Conservation (phyloP, 2,888 invertebrate genomes). For the Melolontha melolontha region DNA sequence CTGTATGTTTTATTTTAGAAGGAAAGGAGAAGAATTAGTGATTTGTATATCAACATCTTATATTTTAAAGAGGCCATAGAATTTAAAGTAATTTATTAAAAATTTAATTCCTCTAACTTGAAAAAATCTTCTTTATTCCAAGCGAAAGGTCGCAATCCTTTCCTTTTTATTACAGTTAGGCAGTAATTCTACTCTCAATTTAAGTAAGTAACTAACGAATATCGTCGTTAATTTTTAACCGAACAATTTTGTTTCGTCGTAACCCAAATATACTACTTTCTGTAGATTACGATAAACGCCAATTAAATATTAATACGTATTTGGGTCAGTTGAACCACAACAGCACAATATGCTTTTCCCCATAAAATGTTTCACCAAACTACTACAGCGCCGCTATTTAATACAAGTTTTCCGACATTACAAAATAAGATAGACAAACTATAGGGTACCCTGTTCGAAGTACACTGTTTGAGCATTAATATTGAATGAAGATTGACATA, state of each 20-base stretch:
- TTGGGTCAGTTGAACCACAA: conserved; percentile 8
- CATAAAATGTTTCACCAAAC: conserved; percentile 9
- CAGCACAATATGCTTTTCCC: neutral
- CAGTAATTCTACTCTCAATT: no score
- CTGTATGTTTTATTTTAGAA: no score
- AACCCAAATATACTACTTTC: conserved; percentile 5
- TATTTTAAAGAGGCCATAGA: no score
- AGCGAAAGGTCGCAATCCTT: neutral
- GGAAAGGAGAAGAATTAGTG: no score
- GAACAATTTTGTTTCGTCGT: conserved; percentile 16
- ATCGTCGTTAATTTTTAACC: conserved; percentile 6
- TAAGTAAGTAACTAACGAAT: no score
- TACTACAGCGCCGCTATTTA: neutral
- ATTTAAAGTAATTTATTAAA: no score
- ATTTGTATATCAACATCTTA: no score
- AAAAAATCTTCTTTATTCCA: no score
- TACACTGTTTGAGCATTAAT: conserved; percentile 3
- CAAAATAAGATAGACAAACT: neutral
- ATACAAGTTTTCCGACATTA: neutral
- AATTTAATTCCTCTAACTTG: no score
- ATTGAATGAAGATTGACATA: conserved; percentile 3
- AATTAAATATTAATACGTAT: conserved; percentile 31
- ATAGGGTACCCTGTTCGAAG: neutral
- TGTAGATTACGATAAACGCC: conserved; percentile 33
- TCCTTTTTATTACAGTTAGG: neutral